These are phyloP conservation scores for Saguinus midas DNA, from an alignment of 2,113 vertebrate species.

Conservation along the genomic window DNA sequence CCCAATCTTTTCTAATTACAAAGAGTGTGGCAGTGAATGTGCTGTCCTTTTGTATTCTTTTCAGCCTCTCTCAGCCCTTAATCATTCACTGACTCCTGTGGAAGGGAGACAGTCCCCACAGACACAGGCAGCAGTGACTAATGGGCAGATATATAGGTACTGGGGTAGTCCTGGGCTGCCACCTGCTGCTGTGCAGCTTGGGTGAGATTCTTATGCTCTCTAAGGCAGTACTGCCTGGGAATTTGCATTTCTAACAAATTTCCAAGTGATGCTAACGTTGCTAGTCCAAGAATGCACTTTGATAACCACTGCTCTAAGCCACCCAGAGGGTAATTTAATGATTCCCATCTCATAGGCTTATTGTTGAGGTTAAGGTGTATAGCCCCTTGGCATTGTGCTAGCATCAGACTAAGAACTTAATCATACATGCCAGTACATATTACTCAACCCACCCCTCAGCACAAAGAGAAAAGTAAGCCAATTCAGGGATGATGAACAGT, in stretches of 20 bases:
- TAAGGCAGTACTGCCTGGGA: background rate
- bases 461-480: background rate
- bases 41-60: background rate
- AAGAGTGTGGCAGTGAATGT: background rate
- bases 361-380: background rate
- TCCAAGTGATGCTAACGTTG: background rate
- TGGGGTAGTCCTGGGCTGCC: background rate
- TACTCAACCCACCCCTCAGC: background rate
- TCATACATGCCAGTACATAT: background rate
- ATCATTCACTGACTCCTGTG: rapidly evolving
- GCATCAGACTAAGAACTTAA: background rate
- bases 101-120: background rate
- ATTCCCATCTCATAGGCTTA: background rate
- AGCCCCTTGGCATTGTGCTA: background rate
- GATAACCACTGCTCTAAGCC: background rate
- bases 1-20: background rate
- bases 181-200: background rate
- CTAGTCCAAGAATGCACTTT: background rate
- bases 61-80: background rate
- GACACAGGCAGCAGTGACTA: background rate
- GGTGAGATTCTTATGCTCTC: background rate
- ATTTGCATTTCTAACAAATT: background rate
- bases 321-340: background rate
- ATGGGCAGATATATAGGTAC: background rate
- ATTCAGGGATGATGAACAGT: rapidly evolving